Base-by-base conservation (phyloP, 2,797 vertebrate species). In the Aphelocoma californica region DNA sequence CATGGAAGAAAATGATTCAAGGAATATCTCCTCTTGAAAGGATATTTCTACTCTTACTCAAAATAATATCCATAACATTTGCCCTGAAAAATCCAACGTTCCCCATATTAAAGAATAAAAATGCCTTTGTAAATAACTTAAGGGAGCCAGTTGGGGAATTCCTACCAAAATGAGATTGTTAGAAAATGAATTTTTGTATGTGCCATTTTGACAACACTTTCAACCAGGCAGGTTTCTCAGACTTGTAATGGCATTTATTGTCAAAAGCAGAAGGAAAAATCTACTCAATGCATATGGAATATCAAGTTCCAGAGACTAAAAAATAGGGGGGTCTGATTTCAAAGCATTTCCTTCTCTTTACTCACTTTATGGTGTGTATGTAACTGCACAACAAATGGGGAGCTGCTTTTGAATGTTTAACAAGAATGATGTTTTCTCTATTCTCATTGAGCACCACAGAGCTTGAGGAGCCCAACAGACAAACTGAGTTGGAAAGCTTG, bases 191-290 rank as follows among this genome's bases (percentile, higher is more conserved):
- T 56, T 88, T 73, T 79, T 53, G 0, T 57, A 9, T 12, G 12
- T 60, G 9, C 1, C 8, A 7, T 80, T 93, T 82, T 83, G 72
- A 64, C 14, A 92, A 44, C 10, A 25, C 31, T 92, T 92, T 90
- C 24, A 67, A 42, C 14, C 16, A 74, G 19, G 20, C 18, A 53
- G 5, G 11, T 65, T 92, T 91, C 81, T 94, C 45, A 80, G 38
- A 54, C 12, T 67, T 29, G 3, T 38, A 78, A 50, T 57, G 36
- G 6, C 17, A 72, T 82, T 86, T 81, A 58, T 47, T 79, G 66
- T 71, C 56, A 91, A 87, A 96, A 66, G 12, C 24, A 93, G 78
- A 73, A 75, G 50, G 48, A 92, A 94, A 82, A 40, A 48, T 85
- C 44, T 79, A 23, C 34, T 57, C 10, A 31, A 17, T 87, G 28